Evolutionary conservation across 2,113 vertebrate genomes (phyloP).

Genomic region (Syngnathus floridae): DNA sequence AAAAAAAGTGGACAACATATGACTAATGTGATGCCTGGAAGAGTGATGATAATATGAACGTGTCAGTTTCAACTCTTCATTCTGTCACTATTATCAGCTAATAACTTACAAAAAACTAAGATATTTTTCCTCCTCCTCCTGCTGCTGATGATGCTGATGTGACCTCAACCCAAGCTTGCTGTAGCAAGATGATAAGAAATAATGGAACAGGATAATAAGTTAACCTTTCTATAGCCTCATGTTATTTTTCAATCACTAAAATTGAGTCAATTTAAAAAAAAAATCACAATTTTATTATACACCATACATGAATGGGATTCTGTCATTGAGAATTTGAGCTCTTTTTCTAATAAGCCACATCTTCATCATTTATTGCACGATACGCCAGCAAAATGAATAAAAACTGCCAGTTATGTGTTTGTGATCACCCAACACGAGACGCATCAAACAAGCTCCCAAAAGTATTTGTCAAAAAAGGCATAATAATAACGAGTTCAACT

Average conservation of each 20-base stretch:
- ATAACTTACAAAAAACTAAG: conserved; percentile 13
- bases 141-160: neutral
- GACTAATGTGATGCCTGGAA: neutral
- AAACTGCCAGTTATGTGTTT: neutral
- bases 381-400: neutral
- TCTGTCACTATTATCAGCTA: conserved; percentile 23
- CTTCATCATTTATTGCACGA: neutral
- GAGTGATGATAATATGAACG: conserved; percentile 12
- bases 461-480: neutral
- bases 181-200: neutral
- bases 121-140: neutral
- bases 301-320: neutral
- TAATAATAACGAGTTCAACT: neutral
- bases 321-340: neutral
- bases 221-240: neutral
- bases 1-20: conserved; percentile 26
- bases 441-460: neutral
- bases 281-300: neutral
- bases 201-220: neutral
- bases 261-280: neutral
- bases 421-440: neutral
- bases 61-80: conserved; percentile 24
- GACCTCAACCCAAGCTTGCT: neutral
- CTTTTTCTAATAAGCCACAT: neutral
- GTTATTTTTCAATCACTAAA: neutral